phyloP scores from a whole-genome alignment of 1,140 invertebrate species.

The Eriocheir sinensis region DNA sequence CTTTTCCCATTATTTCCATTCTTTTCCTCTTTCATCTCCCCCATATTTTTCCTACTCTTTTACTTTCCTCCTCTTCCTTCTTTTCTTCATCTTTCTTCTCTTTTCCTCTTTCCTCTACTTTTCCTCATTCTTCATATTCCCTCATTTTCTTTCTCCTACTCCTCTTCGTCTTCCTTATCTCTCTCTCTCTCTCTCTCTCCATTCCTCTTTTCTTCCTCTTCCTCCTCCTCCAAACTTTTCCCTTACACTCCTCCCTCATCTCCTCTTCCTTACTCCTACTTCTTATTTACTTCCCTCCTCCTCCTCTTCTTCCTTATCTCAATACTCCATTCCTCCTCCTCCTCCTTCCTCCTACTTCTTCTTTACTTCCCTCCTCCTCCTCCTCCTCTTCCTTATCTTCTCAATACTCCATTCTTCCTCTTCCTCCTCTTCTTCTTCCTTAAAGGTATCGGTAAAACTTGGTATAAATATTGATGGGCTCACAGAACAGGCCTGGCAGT shows the following conservation, averaged over 20 bases:
- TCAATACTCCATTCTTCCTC: too few relatives aligned
- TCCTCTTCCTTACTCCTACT: neutral
- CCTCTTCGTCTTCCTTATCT: neutral
- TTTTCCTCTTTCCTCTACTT: neutral
- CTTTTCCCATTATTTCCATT: neutral
- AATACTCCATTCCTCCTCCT: neutral
- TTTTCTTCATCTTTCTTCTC: too few relatives aligned
- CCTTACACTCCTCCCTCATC: neutral
- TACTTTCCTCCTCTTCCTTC: neutral
- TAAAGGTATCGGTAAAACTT: neutral
- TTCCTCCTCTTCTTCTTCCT: slow-evolving; percentile 5
- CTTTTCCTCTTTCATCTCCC: neutral
- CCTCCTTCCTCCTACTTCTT: neutral
- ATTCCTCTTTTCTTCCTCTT: neutral
- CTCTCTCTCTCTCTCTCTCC: neutral
- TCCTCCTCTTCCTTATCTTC: neutral
- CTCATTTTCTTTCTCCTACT: neutral
- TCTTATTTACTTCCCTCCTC: neutral
- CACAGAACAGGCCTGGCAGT: too few relatives aligned
- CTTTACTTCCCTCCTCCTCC: neutral
- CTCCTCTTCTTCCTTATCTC: neutral
- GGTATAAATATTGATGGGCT: too few relatives aligned
- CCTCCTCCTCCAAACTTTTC: neutral
- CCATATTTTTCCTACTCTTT: neutral
- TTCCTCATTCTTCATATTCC: neutral